Percentiles rank a stretch among this genome's conserved stretches.
phyloP scores from a whole-genome alignment of 2,797 vertebrate species.

The Caiman crocodilus region DNA sequence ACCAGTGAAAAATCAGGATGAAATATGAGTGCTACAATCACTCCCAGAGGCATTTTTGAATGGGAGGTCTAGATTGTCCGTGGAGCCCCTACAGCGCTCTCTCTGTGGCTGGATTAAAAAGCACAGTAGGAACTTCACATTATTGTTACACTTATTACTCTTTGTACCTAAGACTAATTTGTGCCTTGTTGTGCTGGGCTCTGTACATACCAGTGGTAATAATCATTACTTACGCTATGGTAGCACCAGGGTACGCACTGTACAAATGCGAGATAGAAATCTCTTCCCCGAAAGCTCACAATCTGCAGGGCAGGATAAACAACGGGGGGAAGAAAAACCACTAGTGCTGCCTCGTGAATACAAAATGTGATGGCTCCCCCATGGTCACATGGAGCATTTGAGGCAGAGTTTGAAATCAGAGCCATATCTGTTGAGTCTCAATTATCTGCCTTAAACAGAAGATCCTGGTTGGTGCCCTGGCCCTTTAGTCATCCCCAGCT shows the following conservation, averaged over 20 bases:
- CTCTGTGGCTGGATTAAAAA: neutral
- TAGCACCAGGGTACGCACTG: no score
- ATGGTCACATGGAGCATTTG: neutral
- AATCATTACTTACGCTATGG: neutral
- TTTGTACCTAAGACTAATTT: neutral
- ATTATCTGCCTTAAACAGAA: neutral
- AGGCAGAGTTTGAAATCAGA: neutral
- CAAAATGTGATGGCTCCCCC: neutral
- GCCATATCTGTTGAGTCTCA: neutral
- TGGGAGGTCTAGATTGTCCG: neutral
- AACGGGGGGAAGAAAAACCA: neutral
- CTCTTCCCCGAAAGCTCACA: neutral
- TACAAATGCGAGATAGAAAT: no score
- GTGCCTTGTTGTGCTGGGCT: neutral
- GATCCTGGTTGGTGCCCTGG: neutral
- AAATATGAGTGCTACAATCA: neutral
- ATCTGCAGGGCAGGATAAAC: neutral
- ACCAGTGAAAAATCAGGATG: neutral
- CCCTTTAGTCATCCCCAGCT: neutral
- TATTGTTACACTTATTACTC: neutral
- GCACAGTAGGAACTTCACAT: no score
- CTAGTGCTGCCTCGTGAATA: neutral
- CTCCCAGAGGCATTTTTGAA: neutral
- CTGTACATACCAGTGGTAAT: rapidly evolving
- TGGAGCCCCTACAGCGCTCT: neutral